A percentile compares a stretch with the other conserved stretches of the same genome.
Conservation (phyloP, 2,113 vertebrate species). For the Cyprinodon variegatus region DNA sequence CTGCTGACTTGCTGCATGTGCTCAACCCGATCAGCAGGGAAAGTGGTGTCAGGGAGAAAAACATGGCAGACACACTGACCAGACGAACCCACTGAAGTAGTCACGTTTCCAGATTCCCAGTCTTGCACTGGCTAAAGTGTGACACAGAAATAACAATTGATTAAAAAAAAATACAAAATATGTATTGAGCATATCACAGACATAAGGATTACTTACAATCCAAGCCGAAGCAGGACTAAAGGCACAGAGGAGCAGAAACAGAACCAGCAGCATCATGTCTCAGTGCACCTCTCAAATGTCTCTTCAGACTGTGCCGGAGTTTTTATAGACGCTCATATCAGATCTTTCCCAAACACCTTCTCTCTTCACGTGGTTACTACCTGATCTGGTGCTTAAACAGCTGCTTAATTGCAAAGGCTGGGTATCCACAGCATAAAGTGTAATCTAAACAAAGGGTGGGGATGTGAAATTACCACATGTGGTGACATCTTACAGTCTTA, state of each 20-base stretch:
- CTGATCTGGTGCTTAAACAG: background rate
- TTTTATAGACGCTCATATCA: conserved; percentile 69
- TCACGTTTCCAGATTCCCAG: conserved; percentile 76
- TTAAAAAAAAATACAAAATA: background rate
- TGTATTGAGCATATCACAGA: background rate
- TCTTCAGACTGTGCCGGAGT: background rate
- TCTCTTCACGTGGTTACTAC: conserved; percentile 36
- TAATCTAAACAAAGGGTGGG: background rate
- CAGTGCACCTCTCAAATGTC: conserved; percentile 23
- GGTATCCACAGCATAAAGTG: background rate
- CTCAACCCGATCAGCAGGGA: conserved; percentile 68
- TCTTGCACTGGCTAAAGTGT: conserved; percentile 54
- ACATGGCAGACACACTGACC: conserved; percentile 73
- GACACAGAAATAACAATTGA: no score
- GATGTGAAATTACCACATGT: conserved; percentile 52
- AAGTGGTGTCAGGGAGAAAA: conserved; percentile 68
- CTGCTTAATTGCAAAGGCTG: background rate
- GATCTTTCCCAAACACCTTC: conserved; percentile 37
- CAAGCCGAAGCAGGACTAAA: conserved; percentile 58
- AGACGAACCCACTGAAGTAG: conserved; percentile 58
- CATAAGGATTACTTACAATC: conserved; percentile 55
- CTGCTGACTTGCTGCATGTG: conserved; percentile 68
- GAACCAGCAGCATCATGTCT: conserved; percentile 42
- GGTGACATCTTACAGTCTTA: background rate
- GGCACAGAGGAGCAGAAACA: conserved; percentile 52